Base-by-base conservation (phyloP, 2,113 vertebrate species). In the Austrofundulus limnaeus region DNA sequence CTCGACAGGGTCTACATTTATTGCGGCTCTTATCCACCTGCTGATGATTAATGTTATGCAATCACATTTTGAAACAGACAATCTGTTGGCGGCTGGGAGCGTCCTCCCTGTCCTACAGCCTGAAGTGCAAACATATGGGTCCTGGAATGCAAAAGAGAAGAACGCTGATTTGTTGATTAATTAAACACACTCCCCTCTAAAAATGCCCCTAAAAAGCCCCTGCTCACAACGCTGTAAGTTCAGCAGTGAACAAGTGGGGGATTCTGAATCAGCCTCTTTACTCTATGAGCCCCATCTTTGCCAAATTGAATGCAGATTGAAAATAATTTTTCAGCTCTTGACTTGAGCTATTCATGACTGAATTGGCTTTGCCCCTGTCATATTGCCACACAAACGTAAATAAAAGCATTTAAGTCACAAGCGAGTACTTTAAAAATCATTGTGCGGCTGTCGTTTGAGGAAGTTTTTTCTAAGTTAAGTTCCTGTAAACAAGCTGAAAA, bases 221-320 rank as follows among this genome's bases (percentile, higher is more conserved):
- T 91, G 93, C 95, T 94, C 92, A 93, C 93, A 93, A 93, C 93
- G 94, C 63, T 1, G 48, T 93, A 94, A 95, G 94, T 97, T 96
- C 94, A 95, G 93, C 92, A 72, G 93, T 86, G 94, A 94, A 94
- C 94, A 93, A 95, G 94, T 96, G 95, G 93, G 43, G 93, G 93
- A 95, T 34, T 94, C 93, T 94, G 94, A 97, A 94, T 94, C 94
- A 88, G 82, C 91, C 94, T 93, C 94, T 95, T 94, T 94, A 94
- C 94, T 95, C 93, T 91, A 94, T 93, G 92, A 96, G 94, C 78
- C 93, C 92, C 93, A 95, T 97, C 95, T 95, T 95, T 94, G 93
- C 94, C 94, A 98, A 96, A 96, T 96, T 95, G 93, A 96, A 95
- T 95, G 95, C 94, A 92, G 93, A 96, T 94, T 98, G 94, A 96